A percentile compares a stretch with the other conserved stretches of the same genome.
These are phyloP conservation scores for Andrena bucephala DNA, from an alignment of 2,888 invertebrate genomes.

Conservation along the genomic window DNA sequence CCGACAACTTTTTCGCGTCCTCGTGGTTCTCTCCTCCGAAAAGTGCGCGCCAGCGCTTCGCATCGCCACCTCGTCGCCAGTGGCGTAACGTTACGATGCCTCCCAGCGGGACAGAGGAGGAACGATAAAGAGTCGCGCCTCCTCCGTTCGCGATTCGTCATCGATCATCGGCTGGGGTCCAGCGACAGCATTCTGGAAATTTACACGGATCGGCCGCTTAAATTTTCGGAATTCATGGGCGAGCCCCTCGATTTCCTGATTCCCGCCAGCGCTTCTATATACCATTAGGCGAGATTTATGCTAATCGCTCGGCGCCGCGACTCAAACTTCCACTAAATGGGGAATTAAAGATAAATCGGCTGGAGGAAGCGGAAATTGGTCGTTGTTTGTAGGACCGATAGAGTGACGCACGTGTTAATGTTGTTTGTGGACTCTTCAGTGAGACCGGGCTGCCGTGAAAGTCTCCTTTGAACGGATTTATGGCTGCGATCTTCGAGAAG, in stretches of 20 bases:
- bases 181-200: conserved; percentile 29
- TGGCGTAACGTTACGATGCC: conserved; percentile 61
- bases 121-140: conserved; percentile 1
- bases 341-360: not conserved
- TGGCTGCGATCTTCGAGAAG: not conserved
- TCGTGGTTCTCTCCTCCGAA: conserved; percentile 44
- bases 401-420: not conserved
- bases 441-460: too few relatives aligned
- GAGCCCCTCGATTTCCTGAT: conserved; percentile 2
- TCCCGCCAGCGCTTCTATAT: not conserved
- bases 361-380: not conserved
- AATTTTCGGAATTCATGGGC: not conserved
- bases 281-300: conserved; percentile 21
- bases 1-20: conserved; percentile 66
- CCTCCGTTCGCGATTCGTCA: not conserved
- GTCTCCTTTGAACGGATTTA: not conserved
- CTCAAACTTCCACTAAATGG: conserved; percentile 4
- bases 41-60: conserved; percentile 40
- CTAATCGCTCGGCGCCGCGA: conserved; percentile 3
- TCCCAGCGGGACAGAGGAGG: not conserved
- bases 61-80: conserved; percentile 58
- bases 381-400: not conserved
- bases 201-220: conserved; percentile 15
- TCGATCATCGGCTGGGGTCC: conserved; percentile 31
- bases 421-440: too few relatives aligned